Base-by-base conservation (phyloP, 2,888 invertebrate genomes). In the Drosophila borborema region DNA sequence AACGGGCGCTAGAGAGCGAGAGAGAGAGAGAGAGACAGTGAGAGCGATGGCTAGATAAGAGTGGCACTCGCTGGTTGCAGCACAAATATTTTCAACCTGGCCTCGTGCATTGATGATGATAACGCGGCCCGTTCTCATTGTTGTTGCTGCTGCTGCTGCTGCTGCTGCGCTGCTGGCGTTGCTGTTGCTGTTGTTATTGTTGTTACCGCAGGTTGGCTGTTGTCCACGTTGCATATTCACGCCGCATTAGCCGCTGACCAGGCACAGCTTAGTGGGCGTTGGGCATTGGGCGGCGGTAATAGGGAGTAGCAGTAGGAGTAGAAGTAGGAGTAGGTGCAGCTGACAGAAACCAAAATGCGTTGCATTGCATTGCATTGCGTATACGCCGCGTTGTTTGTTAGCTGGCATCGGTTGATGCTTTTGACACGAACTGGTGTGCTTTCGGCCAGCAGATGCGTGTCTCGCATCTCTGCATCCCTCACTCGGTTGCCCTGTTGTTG, bases 41-140 rank as follows among this genome's bases (percentile, higher is more conserved):
- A n/a, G 38, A 1, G 40, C 31, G 23, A n/a, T 28, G 1, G 23
- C 1, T 14, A 8, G 46, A 16, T 16, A 23, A 20, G 28, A 40
- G 58, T 10, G 36, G 14, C 53, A 18, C 14, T 41, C 28, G n/a
- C 16, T 14, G 46, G 54, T 5, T 63, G 46, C 48, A 34, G 58
- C n/a, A 59, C 82, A 83, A 81, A 81, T 83, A 81, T 83, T 81
- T 81, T 64, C 55, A 69, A 72, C 72, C 70, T 68, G 70, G 64
- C 67, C 72, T 82, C 74, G 81, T 85, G 83, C 88, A 85, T 88
- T 88, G 85, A 86, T 86, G 88, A 80, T 88, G 88, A 85, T 85
- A 85, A 86, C 86, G 77, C 59, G 64, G 72, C 49, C 49, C 38
- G 49, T 61, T 54, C 58, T 48, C 66, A 28, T 16, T 53, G 51